phyloP scores from a whole-genome alignment of 2,888 invertebrate genomes.

The Brachycybe producta region DNA sequence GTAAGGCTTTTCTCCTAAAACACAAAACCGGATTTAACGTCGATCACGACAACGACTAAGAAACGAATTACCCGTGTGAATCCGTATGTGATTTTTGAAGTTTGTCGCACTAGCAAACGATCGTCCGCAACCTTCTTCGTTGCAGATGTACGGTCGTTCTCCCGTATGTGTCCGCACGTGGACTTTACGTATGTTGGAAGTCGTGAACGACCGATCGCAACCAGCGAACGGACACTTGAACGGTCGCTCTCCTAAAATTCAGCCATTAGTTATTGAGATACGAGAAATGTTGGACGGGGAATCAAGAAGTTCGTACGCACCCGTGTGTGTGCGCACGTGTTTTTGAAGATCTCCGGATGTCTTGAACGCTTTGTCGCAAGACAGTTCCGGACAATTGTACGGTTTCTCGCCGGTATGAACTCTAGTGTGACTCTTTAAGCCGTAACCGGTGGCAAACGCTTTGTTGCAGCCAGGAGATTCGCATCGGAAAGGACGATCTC shows the following conservation, averaged over 20 bases:
- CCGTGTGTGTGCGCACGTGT: constrained; percentile 47
- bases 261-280: not conserved
- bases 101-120: constrained; percentile 55
- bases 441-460: constrained; percentile 39
- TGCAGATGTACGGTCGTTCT: constrained; percentile 50
- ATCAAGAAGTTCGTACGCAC: constrained; percentile 26
- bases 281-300: no score
- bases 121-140: constrained; percentile 44
- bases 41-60: not conserved
- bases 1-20: constrained; percentile 47
- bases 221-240: constrained; percentile 40
- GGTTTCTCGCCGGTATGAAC: constrained; percentile 48
- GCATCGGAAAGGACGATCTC: constrained; percentile 36
- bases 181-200: constrained; percentile 52
- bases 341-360: constrained; percentile 48
- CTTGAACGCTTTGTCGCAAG: constrained; percentile 45
- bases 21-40: not conserved
- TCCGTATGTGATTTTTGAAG: constrained; percentile 52
- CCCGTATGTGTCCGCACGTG: constrained; percentile 55
- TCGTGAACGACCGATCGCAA: constrained; percentile 51
- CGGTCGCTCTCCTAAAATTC: constrained; percentile 34
- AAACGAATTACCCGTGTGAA: constrained; percentile 45
- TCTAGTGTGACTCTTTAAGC: constrained; percentile 44
- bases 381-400: constrained; percentile 41
- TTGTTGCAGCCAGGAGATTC: constrained; percentile 33